phyloP scores from a whole-genome alignment of 2,797 vertebrate species.

The Acipenser oxyrinchus region DNA sequence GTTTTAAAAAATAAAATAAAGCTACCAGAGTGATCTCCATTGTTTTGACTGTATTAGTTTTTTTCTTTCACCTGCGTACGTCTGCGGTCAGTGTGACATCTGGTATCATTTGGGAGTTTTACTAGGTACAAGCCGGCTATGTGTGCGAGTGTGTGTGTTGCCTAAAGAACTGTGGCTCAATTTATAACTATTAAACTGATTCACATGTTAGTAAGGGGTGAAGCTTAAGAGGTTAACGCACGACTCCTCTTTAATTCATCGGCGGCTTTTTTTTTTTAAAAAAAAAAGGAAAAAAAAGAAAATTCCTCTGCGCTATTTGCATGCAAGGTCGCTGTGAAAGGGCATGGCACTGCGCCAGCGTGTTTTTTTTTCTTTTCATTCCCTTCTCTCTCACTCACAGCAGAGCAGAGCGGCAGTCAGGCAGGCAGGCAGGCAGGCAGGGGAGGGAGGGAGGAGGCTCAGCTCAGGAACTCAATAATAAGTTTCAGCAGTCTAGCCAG shows the following conservation, averaged over 20 bases:
- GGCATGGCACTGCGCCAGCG: slow-evolving; percentile 63
- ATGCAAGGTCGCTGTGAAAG: slow-evolving; percentile 71
- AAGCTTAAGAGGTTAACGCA: slow-evolving; percentile 18
- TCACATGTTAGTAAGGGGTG: slow-evolving; percentile 22
- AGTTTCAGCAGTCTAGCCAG: slow-evolving; percentile 96
- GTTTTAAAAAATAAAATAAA: too few relatives aligned
- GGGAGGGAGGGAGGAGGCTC: slow-evolving; percentile 61
- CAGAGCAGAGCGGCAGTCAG: slow-evolving; percentile 51
- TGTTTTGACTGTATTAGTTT: too few relatives aligned
- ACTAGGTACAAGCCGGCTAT: background rate
- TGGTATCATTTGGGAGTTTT: background rate
- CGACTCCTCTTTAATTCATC: background rate
- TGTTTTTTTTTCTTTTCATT: slow-evolving; percentile 42
- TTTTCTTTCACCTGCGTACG: background rate
- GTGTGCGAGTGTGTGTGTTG: slow-evolving; percentile 31
- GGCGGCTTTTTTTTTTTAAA: slow-evolving; percentile 21
- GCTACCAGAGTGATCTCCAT: too few relatives aligned
- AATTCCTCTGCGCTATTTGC: slow-evolving; percentile 62
- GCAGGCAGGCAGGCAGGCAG: slow-evolving; percentile 31
- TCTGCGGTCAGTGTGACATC: slow-evolving; percentile 8
- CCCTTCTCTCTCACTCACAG: slow-evolving; percentile 35
- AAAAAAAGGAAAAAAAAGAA: slow-evolving; percentile 44
- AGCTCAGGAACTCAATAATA: slow-evolving; percentile 89
- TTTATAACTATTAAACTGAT: slow-evolving; percentile 43
- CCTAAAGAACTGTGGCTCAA: slow-evolving; percentile 37